phyloP scores from a whole-genome alignment of 92 coral and sea anemone species.

The Epizoanthus fatuus region DNA sequence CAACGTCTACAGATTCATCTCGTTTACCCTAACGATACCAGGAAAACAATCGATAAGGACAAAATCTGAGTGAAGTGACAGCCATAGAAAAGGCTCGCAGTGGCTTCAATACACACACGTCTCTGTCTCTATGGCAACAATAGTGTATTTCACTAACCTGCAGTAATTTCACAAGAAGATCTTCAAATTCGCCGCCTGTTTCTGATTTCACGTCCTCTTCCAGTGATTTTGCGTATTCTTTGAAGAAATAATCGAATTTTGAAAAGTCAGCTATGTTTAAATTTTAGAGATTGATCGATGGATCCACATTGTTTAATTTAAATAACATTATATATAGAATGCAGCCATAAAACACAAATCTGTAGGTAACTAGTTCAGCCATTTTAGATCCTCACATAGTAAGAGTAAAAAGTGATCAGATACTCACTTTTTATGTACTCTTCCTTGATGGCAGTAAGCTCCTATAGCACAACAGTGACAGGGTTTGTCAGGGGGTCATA shows the following conservation, averaged over 20 bases:
- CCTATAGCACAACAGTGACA: slow-evolving; percentile 52
- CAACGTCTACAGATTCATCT: slow-evolving; percentile 48
- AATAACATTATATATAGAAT: too few species aligned
- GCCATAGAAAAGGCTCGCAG: too few species aligned
- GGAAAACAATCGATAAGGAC: too few species aligned
- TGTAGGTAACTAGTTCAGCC: background rate
- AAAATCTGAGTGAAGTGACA: too few species aligned
- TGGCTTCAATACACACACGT: too few species aligned
- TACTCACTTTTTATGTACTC: slow-evolving; percentile 70
- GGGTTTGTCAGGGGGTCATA: background rate
- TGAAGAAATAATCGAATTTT: background rate
- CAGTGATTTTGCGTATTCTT: slow-evolving; percentile 77
- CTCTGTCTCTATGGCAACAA: background rate
- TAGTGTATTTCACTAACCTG: slow-evolving; percentile 54
- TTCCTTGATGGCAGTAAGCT: slow-evolving; percentile 67
- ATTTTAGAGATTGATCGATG: too few species aligned
- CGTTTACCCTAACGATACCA: slow-evolving; percentile 53
- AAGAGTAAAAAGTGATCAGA: background rate
- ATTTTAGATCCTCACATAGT: background rate
- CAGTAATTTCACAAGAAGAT: slow-evolving; percentile 77
- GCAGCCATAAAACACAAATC: background rate
- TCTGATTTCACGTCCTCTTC: slow-evolving; percentile 87
- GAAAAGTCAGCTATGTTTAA: background rate
- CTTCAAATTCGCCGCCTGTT: slow-evolving; percentile 90
- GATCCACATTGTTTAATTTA: too few species aligned